phyloP scores from a whole-genome alignment of 2,113 vertebrate species.

The Phalacrocorax carbo region DNA sequence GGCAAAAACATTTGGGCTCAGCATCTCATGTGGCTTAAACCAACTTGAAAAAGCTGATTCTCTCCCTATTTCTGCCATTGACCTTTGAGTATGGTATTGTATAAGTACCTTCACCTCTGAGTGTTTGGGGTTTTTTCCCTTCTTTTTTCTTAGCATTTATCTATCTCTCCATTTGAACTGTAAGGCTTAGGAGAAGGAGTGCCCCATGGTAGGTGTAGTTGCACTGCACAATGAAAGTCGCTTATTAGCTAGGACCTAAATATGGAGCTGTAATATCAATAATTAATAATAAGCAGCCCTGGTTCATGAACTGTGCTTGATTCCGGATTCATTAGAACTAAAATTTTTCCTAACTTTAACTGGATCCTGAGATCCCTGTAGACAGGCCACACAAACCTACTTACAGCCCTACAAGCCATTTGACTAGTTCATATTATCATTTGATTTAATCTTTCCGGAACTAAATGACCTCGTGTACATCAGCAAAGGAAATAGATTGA shows the following conservation, averaged over 20 bases:
- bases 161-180: neutral
- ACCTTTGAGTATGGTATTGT: neutral
- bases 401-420: neutral
- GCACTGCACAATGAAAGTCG: neutral
- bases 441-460: conserved; percentile 14
- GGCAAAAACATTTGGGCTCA: neutral
- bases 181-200: neutral
- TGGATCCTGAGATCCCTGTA: neutral
- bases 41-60: neutral
- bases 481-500: conserved; percentile 3
- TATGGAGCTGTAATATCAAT: neutral
- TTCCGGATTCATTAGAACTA: neutral
- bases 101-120: neutral
- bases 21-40: fast-evolving
- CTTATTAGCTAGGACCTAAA: neutral
- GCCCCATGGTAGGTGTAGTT: neutral
- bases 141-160: neutral
- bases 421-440: neutral
- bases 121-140: fast-evolving
- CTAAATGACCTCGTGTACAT: neutral
- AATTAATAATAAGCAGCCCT: neutral
- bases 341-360: neutral
- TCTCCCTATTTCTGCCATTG: neutral
- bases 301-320: neutral
- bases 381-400: neutral